A percentile compares a stretch with the other conserved stretches of the same genome.
Conservation (phyloP, 2,888 invertebrate genomes). For the Pyrochroa serraticornis region DNA sequence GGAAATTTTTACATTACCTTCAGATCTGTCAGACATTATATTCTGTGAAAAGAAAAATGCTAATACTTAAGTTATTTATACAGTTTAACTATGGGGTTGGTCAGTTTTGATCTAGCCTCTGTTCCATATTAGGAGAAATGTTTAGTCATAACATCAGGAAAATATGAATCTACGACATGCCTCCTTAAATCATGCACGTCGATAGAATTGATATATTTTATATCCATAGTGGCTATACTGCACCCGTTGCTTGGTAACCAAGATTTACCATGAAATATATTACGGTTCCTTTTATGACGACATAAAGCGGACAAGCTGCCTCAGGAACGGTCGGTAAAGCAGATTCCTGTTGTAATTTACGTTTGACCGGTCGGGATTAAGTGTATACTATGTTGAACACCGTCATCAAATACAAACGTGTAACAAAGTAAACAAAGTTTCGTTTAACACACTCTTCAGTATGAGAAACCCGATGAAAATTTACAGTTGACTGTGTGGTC, state of each 20-base stretch:
- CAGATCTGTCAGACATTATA: too few relatives aligned
- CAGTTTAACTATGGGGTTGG: too few relatives aligned
- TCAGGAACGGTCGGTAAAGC: constrained; percentile 25
- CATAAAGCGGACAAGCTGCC: constrained; percentile 34
- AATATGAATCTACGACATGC: not conserved
- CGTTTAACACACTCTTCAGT: too few relatives aligned
- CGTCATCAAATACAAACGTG: not conserved
- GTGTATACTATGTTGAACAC: constrained; percentile 1
- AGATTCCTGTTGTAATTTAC: constrained; percentile 27
- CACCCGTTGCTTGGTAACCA: constrained; percentile 22
- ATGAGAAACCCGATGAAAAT: too few relatives aligned
- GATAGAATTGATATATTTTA: constrained; percentile 22
- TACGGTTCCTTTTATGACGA: constrained; percentile 34
- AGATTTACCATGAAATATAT: constrained; percentile 35
- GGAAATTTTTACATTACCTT: too few relatives aligned
- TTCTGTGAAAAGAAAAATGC: too few relatives aligned
- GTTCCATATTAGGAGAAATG: too few relatives aligned
- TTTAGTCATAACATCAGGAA: too few relatives aligned
- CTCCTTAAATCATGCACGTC: constrained; percentile 9
- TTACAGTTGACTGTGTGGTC: too few relatives aligned
- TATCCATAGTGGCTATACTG: constrained; percentile 13
- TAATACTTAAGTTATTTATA: too few relatives aligned
- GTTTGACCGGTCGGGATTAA: constrained; percentile 25
- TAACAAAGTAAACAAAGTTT: constrained; percentile 6
- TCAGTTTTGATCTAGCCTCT: too few relatives aligned